Evolutionary conservation across 2,113 vertebrate genomes (phyloP), one percentile per base, ranked within the genome.

Genomic region (Cyphomyrus discorhynchus): DNA sequence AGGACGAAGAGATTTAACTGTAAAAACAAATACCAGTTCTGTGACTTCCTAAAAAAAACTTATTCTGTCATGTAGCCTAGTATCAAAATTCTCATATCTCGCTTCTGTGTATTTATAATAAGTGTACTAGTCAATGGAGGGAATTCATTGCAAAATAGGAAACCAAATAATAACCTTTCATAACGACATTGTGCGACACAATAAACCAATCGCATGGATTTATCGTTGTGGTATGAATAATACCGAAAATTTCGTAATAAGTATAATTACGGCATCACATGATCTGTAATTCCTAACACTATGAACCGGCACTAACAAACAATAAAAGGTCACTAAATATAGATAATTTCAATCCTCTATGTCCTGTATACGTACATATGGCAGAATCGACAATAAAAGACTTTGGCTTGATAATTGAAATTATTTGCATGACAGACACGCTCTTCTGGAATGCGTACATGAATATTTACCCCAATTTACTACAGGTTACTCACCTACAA

Each of bases 401-500:
- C 6, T 58, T 58, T 58, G 56, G n/a, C n/a, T 77, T 39, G 31
- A 77, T 77, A 5, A 77, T 4, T 19, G 31, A 39, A 39, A 39
- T 39, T 5, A 5, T 15, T 17, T 77, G 31, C 27, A 77, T 35
- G 70, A 77, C 62, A 66, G n/a, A 66, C 9, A 3, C n/a, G 24
- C 2, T 35, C 9, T 77, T 77, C 70, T 31, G 3, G 1, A 77
- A 77, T 39, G 4, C 17, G 31, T 5, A 24, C 21, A 49, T 27
- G 24, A 1, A 19, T 10, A 24, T 66, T 66, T 27, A 66, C n/a
- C 62, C 9, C n/a, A 27, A n/a, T 84, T 46, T 24, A 24, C 49
- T 52, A 15, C 10, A 24, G n/a, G 83, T 27, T 88, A 88, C 86
- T 88, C 86, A 58, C 86, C 86, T 88, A 86, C 27, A 52, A 62